Evolutionary conservation across 2,113 vertebrate genomes (phyloP), one percentile per base, ranked within the genome.

Genomic region (Noctilio leporinus): DNA sequence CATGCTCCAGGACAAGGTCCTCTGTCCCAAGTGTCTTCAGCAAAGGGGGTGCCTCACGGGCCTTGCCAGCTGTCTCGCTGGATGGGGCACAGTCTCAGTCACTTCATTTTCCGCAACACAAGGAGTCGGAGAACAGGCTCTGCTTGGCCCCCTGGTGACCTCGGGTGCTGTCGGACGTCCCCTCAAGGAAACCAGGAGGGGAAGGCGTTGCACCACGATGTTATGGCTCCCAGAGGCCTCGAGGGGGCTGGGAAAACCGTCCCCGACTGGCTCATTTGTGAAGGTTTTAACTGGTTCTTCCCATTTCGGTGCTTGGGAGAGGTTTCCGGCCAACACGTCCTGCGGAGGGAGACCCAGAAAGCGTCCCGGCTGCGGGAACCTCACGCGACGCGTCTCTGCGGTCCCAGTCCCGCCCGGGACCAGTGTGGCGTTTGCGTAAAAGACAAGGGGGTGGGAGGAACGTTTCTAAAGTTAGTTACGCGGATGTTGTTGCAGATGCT

Each of bases 161-260:
- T 20, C 47, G 33, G 49, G 16, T 43, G 43, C 33, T 40, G 47
- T 67, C 38, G 22, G 10, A 38, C 24, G 30, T 30, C 69, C 40
- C 35, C 59, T 30, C 7, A 1, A 57, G 26, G 70, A 38, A 57
- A 26, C 20, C 24, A 17, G 6, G 35, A 20, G 30, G 45, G 28
- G 4, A 30, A 43, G n/a, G 10, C 11, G 8, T 49, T 72, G 93
- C 28, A 33, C 0, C 0, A 0, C 11, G 15, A 33, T 19, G 80
- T 92, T 92, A 35, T 72, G 62, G 35, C 51, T n/a, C 28, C 16
- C n/a, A 28, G 47, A 3, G 51, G 9, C n/a, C 57, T 86, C 62
- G 14, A 24, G 7, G 3, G 5, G n/a, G 22, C 6, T 43, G 14
- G n/a, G n/a, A n/a, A 64, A 86, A 45, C 26, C 45, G 7, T 45